phyloP scores from a whole-genome alignment of 2,888 invertebrate genomes.

The Eupeodes luniger region DNA sequence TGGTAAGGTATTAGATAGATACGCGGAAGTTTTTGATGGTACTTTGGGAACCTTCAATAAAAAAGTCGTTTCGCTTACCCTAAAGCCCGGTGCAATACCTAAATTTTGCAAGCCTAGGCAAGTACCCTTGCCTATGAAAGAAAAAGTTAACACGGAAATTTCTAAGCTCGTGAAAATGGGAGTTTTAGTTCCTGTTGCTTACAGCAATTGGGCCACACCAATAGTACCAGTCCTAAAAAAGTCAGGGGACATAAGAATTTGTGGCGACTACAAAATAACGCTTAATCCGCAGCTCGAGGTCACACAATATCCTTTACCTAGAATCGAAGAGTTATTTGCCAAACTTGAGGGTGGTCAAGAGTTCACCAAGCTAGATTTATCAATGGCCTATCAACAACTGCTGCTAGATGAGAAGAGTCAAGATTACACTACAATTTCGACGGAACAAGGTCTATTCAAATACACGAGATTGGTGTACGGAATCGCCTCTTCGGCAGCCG shows the following conservation, averaged over 20 bases:
- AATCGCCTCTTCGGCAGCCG: constrained; percentile 80
- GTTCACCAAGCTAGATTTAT: constrained; percentile 78
- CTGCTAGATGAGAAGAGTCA: constrained; percentile 37
- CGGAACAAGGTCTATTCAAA: constrained; percentile 66
- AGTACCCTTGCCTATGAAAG: not conserved
- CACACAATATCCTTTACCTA: constrained; percentile 77
- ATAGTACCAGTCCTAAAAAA: not conserved
- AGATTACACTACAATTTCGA: constrained; percentile 31
- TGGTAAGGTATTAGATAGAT: not conserved
- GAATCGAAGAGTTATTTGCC: constrained; percentile 77
- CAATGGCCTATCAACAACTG: constrained; percentile 80
- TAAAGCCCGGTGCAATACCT: not conserved
- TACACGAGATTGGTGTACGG: constrained; percentile 78
- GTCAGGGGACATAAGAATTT: constrained; percentile 23
- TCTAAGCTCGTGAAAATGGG: not conserved
- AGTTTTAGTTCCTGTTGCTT: not conserved
- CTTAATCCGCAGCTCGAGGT: constrained; percentile 76
- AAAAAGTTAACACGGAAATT: not conserved
- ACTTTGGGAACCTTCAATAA: not conserved
- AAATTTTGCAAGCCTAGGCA: constrained; percentile 10
- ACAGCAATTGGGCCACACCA: not conserved
- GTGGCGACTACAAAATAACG: constrained; percentile 65
- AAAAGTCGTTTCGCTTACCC: not conserved
- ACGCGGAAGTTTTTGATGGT: not conserved
- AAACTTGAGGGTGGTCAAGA: constrained; percentile 50